Percentiles rank a stretch among this genome's conserved stretches.
phyloP scores from a whole-genome alignment of 2,113 vertebrate species.

The Gasterosteus nipponicus region DNA sequence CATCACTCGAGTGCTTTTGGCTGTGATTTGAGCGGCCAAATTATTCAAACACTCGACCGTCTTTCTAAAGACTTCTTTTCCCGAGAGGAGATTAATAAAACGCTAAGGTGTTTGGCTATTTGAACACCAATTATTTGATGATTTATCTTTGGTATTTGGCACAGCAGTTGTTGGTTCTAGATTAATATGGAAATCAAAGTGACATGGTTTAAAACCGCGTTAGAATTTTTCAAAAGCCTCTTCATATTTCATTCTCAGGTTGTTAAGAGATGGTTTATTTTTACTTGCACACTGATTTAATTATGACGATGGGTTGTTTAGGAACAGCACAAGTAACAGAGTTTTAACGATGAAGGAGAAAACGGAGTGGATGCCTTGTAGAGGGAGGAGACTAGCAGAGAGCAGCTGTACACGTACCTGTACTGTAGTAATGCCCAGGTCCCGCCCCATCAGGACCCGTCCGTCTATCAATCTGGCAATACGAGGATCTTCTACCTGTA shows the following conservation, averaged over 20 bases:
- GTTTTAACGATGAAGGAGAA: background rate
- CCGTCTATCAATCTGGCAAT: slow-evolving; percentile 89
- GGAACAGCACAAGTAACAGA: background rate
- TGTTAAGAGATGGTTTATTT: background rate
- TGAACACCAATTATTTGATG: background rate
- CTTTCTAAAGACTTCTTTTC: slow-evolving; percentile 1
- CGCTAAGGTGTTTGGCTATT: background rate
- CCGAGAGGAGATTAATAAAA: slow-evolving; percentile 1
- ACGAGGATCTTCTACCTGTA: slow-evolving; percentile 88
- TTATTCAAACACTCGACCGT: slow-evolving; percentile 18
- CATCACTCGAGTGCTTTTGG: slow-evolving; percentile 33
- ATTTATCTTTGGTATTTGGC: background rate
- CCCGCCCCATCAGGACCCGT: slow-evolving; percentile 87
- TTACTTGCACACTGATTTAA: background rate
- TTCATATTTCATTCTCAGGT: background rate
- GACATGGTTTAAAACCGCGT: background rate
- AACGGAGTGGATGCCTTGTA: background rate
- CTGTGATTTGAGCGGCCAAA: slow-evolving; percentile 26
- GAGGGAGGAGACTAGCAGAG: background rate
- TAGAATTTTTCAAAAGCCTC: background rate
- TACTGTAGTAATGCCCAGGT: slow-evolving; percentile 91
- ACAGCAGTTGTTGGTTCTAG: background rate
- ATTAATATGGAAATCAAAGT: background rate
- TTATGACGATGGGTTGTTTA: background rate
- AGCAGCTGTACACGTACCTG: slow-evolving; percentile 80